phyloP scores from a whole-genome alignment of 1,140 invertebrate genomes.

The Bombus affinis region DNA sequence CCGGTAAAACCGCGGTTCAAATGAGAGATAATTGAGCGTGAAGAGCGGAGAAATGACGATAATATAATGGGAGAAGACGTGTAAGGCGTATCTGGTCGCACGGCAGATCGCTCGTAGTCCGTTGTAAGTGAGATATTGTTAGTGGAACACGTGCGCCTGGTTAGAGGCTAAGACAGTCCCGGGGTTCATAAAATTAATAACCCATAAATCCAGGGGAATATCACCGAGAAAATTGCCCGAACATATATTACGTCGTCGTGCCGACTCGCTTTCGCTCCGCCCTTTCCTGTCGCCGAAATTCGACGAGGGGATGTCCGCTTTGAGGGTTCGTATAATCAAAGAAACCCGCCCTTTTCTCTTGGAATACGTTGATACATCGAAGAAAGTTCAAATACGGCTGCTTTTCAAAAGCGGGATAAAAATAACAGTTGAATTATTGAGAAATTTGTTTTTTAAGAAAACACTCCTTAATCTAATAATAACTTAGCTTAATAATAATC shows the following conservation, averaged over 20 bases:
- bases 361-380: too few relatives aligned
- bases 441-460: too few relatives aligned
- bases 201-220: conserved; percentile 66
- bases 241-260: conserved; percentile 45
- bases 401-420: too few relatives aligned
- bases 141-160: conserved; percentile 46
- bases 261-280: background rate
- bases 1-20: conserved; percentile 14
- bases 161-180: conserved; percentile 25
- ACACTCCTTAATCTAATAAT: too few relatives aligned
- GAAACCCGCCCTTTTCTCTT: background rate
- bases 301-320: background rate
- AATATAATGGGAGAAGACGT: conserved; percentile 22
- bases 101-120: conserved; percentile 38
- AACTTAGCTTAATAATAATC: too few relatives aligned
- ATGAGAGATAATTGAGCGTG: conserved; percentile 39
- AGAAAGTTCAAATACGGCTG: background rate
- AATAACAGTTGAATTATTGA: too few relatives aligned
- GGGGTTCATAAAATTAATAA: conserved; percentile 73
- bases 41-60: conserved; percentile 34
- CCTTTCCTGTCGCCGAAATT: conserved; percentile 1
- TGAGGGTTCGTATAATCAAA: background rate
- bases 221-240: conserved; percentile 64
- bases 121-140: conserved; percentile 63
- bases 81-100: conserved; percentile 11